phyloP scores from a whole-genome alignment of 2,888 invertebrate species.

The Busseola fusca region DNA sequence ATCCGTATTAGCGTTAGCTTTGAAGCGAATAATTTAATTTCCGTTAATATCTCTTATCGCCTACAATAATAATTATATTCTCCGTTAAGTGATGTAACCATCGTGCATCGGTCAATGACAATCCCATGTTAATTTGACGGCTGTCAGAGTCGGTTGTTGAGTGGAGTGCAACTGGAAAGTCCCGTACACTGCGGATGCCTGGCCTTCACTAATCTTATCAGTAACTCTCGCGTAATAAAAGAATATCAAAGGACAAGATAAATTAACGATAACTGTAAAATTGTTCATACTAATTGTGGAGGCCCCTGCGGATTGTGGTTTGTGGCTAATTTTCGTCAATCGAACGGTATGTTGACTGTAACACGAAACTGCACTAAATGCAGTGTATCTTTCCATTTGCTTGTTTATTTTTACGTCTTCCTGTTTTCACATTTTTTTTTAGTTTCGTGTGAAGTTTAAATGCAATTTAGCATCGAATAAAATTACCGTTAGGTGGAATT shows the following conservation, averaged over 20 bases:
- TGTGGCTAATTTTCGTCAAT: conserved; percentile 63
- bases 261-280: conserved; percentile 49
- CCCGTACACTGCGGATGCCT: conserved; percentile 63
- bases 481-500: background rate
- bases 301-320: conserved; percentile 38
- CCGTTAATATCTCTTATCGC: conserved; percentile 77
- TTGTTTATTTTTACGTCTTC: conserved; percentile 64
- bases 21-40: conserved; percentile 76
- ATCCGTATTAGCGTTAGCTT: conserved; percentile 61
- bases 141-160: conserved; percentile 73
- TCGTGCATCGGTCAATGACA: conserved; percentile 74
- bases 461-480: conserved; percentile 29
- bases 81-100: conserved; percentile 78
- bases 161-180: conserved; percentile 61
- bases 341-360: conserved; percentile 63
- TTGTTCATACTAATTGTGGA: conserved; percentile 38
- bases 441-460: conserved; percentile 36
- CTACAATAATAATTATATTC: conserved; percentile 72
- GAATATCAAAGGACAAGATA: conserved; percentile 51
- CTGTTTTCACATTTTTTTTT: conserved; percentile 50
- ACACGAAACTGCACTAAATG: conserved; percentile 64
- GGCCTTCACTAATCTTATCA: conserved; percentile 63
- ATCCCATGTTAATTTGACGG: conserved; percentile 82
- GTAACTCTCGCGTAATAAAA: conserved; percentile 54
- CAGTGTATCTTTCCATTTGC: conserved; percentile 62